Conservation (phyloP, 1,140 invertebrate species). For the Aporrectodea caliginosa region DNA sequence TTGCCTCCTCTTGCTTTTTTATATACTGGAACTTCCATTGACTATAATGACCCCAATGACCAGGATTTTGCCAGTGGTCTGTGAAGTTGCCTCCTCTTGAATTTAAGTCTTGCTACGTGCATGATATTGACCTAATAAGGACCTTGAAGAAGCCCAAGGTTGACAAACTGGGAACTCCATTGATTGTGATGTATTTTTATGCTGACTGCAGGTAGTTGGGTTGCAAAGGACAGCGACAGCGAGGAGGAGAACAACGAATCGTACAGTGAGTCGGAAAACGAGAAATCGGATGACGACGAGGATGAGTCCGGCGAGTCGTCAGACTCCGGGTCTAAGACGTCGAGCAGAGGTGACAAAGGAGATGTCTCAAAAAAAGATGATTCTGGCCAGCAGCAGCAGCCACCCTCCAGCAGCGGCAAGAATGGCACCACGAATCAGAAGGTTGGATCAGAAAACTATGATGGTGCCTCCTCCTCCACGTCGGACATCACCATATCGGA, state of each 20-base stretch:
- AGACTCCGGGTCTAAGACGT: neutral
- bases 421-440: neutral
- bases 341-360: neutral
- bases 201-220: neutral
- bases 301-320: neutral
- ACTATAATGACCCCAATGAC: too few species aligned
- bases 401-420: neutral
- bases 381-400: conserved; percentile 1
- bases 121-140: too few species aligned
- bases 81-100: too few species aligned
- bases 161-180: too few species aligned
- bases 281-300: neutral
- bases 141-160: too few species aligned
- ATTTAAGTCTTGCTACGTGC: too few species aligned
- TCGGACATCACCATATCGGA: neutral
- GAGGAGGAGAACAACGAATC: neutral
- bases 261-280: neutral
- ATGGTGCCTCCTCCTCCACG: too few species aligned
- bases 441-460: neutral
- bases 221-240: neutral
- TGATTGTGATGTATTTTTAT: too few species aligned
- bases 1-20: too few species aligned
- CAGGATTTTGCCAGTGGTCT: too few species aligned
- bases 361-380: neutral
- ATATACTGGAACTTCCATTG: too few species aligned